phyloP scores from a whole-genome alignment of 2,888 invertebrate species.

The Ectemnius lituratus region DNA sequence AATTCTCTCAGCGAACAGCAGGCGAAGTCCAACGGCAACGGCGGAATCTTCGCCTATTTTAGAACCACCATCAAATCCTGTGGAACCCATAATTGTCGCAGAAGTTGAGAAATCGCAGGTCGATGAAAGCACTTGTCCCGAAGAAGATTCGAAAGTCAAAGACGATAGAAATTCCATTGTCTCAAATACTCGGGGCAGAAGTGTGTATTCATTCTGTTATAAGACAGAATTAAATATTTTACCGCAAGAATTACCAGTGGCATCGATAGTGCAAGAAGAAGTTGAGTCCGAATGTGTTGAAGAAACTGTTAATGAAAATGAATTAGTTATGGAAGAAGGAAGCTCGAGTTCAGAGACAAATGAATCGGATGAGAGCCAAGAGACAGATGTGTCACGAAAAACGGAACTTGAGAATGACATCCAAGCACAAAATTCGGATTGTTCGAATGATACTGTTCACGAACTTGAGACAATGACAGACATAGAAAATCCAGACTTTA shows the following conservation, averaged over 20 bases:
- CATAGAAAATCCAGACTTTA: constrained; percentile 13
- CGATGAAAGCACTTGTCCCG: not conserved
- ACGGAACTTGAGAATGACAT: constrained; percentile 10
- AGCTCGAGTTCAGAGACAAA: constrained; percentile 33
- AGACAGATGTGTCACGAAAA: constrained; percentile 22
- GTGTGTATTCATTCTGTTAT: constrained; percentile 43
- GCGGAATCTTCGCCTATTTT: constrained; percentile 41
- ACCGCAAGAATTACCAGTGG: constrained; percentile 28
- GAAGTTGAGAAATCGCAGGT: constrained; percentile 1
- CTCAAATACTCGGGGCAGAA: constrained; percentile 13
- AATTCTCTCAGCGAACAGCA: constrained; percentile 82
- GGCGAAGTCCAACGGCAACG: constrained; percentile 79
- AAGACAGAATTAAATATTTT: constrained; percentile 44
- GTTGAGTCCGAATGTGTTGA: constrained; percentile 21
- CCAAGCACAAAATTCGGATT: not conserved
- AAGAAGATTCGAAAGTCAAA: not conserved
- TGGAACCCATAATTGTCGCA: constrained; percentile 16
- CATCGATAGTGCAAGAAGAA: not conserved
- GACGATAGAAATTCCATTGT: not conserved
- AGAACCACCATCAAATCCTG: constrained; percentile 31
- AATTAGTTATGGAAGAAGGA: constrained; percentile 12
- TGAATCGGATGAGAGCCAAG: constrained; percentile 15
- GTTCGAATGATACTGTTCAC: constrained; percentile 8
- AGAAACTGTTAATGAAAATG: constrained; percentile 23
- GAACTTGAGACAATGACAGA: constrained; percentile 8